A percentile compares a stretch with the other conserved stretches of the same genome.
Conservation (phyloP, 2,888 invertebrate genomes). For the Argyresthia goedartella region DNA sequence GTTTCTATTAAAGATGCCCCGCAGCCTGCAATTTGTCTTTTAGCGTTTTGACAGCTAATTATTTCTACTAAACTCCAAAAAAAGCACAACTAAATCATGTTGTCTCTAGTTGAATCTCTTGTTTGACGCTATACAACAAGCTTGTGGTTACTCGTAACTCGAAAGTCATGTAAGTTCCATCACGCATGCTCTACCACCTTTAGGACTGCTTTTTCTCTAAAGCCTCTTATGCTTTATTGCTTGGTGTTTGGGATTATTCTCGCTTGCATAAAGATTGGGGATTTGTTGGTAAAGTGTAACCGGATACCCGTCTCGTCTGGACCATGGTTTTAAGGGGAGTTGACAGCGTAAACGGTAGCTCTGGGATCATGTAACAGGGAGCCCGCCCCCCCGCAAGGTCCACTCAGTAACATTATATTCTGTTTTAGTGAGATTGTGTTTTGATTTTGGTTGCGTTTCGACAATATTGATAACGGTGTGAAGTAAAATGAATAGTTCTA, state of each 20-base stretch:
- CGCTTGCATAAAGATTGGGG: too few species aligned
- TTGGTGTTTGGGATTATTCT: too few species aligned
- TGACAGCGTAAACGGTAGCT: conserved; percentile 54
- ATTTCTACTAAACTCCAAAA: too few species aligned
- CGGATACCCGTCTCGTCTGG: conserved; percentile 32
- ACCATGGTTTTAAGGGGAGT: conserved; percentile 15
- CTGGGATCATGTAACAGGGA: conserved; percentile 49
- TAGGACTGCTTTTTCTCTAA: too few species aligned
- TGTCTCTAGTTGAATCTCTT: not conserved
- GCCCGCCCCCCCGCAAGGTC: conserved; percentile 48
- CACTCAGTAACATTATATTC: not conserved
- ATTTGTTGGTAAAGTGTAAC: conserved; percentile 27
- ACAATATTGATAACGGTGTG: not conserved
- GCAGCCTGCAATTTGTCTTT: too few species aligned
- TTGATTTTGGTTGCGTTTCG: not conserved
- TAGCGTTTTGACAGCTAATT: too few species aligned
- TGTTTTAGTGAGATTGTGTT: not conserved
- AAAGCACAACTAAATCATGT: too few species aligned
- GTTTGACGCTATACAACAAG: not conserved
- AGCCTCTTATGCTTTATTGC: too few species aligned
- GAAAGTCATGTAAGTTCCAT: conserved; percentile 1
- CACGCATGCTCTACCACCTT: not conserved
- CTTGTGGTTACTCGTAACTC: not conserved
- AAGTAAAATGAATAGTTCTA: too few species aligned
- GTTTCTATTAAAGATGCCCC: too few species aligned